Conservation (phyloP, 2,888 invertebrate genomes). For the Barypeithes pellucidus region DNA sequence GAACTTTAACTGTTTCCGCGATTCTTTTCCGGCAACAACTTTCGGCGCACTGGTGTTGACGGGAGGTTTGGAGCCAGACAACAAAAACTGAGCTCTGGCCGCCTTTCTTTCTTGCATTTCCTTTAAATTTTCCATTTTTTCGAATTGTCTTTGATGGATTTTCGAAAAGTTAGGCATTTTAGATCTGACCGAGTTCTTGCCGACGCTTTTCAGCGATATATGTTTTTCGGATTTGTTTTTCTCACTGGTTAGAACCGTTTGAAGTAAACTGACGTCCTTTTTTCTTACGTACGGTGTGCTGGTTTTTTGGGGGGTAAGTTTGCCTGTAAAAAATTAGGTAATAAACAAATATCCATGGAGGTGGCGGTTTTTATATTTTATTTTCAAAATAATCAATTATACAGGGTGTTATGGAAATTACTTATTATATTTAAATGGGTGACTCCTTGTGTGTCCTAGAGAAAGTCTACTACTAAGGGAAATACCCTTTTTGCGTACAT, state of each 20-base stretch:
- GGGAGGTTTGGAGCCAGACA: slow-evolving; percentile 61
- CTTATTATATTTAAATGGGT: too few species aligned
- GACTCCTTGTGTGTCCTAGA: too few species aligned
- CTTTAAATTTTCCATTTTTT: slow-evolving; percentile 79
- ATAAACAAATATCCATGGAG: too few species aligned
- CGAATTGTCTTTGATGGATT: slow-evolving; percentile 78
- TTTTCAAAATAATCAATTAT: too few species aligned
- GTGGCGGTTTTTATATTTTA: too few species aligned
- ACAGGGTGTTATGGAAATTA: too few species aligned
- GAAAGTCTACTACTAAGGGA: too few species aligned
- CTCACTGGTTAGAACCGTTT: slow-evolving; percentile 35
- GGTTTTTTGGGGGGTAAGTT: slow-evolving; percentile 17
- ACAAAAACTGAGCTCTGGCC: slow-evolving; percentile 70
- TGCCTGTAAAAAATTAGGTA: slow-evolving; percentile 7
- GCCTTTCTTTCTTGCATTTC: slow-evolving; percentile 75
- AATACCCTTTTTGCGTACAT: too few species aligned
- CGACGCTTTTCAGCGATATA: neutral
- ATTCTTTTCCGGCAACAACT: slow-evolving; percentile 8
- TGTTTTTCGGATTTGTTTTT: slow-evolving; percentile 34
- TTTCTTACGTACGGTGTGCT: slow-evolving; percentile 40
- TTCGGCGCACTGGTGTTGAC: neutral
- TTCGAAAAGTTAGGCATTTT: slow-evolving; percentile 81
- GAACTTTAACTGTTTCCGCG: slow-evolving; percentile 35
- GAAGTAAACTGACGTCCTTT: slow-evolving; percentile 26
- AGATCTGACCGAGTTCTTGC: slow-evolving; percentile 22